phyloP scores from a whole-genome alignment of 2,888 invertebrate species.

The Metallyticus violacea region DNA sequence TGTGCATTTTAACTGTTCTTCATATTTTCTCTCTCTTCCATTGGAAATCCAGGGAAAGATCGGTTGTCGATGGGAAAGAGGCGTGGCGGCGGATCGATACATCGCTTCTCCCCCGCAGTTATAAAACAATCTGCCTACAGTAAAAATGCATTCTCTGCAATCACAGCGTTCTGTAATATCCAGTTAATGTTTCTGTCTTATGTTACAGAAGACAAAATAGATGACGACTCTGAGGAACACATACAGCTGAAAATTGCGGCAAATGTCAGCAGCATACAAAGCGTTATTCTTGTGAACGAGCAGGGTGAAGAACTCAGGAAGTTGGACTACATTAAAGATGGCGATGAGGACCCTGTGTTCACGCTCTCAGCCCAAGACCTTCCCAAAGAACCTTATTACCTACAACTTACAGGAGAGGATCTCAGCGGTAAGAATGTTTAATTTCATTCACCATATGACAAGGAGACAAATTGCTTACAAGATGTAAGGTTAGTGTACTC shows the following conservation, averaged over 20 bases:
- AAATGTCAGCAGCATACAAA: not conserved
- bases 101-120: too few species aligned
- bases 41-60: too few species aligned
- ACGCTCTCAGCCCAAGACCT: not conserved
- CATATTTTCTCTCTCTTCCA: too few species aligned
- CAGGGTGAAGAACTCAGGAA: slow-evolving; percentile 18
- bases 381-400: not conserved
- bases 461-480: not conserved
- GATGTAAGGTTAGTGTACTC: not conserved
- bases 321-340: slow-evolving; percentile 9
- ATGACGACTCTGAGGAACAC: not conserved
- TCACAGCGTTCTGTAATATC: too few species aligned
- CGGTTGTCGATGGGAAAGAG: too few species aligned
- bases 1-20: too few species aligned
- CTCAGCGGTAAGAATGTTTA: not conserved
- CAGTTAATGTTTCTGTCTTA: not conserved
- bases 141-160: too few species aligned
- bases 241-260: not conserved
- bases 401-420: slow-evolving; percentile 6
- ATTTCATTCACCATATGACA: too few species aligned
- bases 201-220: not conserved
- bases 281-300: slow-evolving; percentile 10
- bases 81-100: too few species aligned
- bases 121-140: too few species aligned
- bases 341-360: not conserved